Evolutionary conservation across 2,888 invertebrate genomes (phyloP), one percentile per base, ranked within the genome.

Genomic region (Dasysyrphus tricinctus): DNA sequence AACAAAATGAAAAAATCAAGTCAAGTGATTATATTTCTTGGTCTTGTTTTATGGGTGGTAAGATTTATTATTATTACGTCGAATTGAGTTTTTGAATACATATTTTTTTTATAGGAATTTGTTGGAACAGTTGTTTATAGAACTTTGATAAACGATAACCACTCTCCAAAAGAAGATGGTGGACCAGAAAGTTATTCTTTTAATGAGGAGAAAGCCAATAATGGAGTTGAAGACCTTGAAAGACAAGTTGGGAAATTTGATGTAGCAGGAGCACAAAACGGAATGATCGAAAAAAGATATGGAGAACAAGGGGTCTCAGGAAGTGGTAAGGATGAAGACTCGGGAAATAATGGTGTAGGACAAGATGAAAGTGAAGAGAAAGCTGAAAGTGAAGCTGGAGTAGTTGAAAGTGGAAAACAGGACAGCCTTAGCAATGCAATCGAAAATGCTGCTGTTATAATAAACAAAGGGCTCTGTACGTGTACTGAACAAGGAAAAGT

Each of bases 1-100:
- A 57, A 16, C 1, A 47, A 24, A 39, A 61, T 61, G 61, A 39
- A 42, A 61, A 61, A 39, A 24, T 14, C 39, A n/a, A 61, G 24
- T 39, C 14, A 19, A 37, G 24, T 57, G 34, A 16, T 57, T 57
- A 19, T 61, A 14, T 42, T 42, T 19, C 12, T 59, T 59, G 19
- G 39, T 24, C 14, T 42, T 39, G 0, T 61, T 39, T 24, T 42
- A 14, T 61, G 39, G 39, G 14, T 3, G 37, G 59, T 61, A 24
- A 39, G 4, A 16, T 6, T 1, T 7, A 19, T 39, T 59, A 39
- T 39, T 19, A 12, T 19, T 16, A 59, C 9, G 32, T n/a, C 7
- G 8, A 61, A 42, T 24, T 39, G 0, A 14, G 8, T 37, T 32
- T 56, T 57, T 8, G 0, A 37, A 42, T 19, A 34, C 3, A 9